A percentile compares a stretch with the other conserved stretches of the same genome.
Conservation (phyloP, 2,113 vertebrate species). For the Apodemus speciosus region DNA sequence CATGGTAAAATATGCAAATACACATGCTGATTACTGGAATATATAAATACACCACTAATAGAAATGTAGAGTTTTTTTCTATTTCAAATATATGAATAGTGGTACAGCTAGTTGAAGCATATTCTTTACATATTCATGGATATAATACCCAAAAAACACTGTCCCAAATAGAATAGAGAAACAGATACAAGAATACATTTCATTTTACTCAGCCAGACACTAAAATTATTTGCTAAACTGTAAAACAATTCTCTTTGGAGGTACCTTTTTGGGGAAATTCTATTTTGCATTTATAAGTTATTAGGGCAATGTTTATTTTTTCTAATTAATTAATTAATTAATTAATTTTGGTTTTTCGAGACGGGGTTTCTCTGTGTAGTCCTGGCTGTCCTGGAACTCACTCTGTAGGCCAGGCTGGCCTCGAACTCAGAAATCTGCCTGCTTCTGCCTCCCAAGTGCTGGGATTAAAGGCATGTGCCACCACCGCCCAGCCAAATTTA, state of each 20-base stretch:
- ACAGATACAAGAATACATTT: background rate
- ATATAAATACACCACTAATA: background rate
- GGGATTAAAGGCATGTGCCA: no score
- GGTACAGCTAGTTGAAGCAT: background rate
- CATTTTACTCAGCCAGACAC: background rate
- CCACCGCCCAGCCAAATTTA: background rate
- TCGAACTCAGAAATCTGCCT: no score
- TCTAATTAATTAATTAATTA: no score
- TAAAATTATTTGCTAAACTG: background rate
- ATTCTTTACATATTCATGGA: background rate
- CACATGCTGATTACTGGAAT: background rate
- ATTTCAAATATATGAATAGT: constrained; percentile 2
- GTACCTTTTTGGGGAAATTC: background rate
- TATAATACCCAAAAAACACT: background rate
- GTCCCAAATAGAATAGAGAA: background rate
- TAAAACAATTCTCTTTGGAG: background rate
- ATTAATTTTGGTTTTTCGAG: no score
- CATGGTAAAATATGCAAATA: background rate
- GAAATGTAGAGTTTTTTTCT: background rate
- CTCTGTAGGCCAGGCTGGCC: no score
- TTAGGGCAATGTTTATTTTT: background rate
- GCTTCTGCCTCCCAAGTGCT: no score
- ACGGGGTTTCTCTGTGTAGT: no score
- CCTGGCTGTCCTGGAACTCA: no score
- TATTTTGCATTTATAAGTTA: background rate